Percentiles rank a stretch among this genome's conserved stretches.
phyloP scores from a whole-genome alignment of 1,140 invertebrate genomes.

The Aplysia californica region DNA sequence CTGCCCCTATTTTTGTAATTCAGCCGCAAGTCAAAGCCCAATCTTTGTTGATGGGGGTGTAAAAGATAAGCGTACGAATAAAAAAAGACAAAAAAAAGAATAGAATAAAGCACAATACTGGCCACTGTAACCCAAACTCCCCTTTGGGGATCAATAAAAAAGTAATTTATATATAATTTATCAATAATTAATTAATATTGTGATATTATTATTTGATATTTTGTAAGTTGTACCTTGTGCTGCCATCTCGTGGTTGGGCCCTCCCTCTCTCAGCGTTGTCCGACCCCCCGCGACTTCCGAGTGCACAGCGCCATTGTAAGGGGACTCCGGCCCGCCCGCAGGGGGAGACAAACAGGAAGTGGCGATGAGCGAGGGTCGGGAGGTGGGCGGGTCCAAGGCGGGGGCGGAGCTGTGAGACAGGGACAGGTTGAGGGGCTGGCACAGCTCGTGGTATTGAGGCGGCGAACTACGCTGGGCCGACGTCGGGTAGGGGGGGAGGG shows the following conservation, averaged over 20 bases:
- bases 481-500: constrained; percentile 20
- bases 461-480: constrained; percentile 31
- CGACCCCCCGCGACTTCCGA: constrained; percentile 12
- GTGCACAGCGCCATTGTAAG: constrained; percentile 33
- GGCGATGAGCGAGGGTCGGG: constrained; percentile 37
- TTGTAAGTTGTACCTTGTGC: background rate
- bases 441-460: background rate
- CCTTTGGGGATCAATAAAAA: too few relatives aligned
- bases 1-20: too few relatives aligned
- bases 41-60: too few relatives aligned
- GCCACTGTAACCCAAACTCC: too few relatives aligned
- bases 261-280: background rate
- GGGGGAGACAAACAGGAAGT: constrained; percentile 44
- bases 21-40: too few relatives aligned
- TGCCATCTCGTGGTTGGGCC: background rate
- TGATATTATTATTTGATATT: too few relatives aligned
- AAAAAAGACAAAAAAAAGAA: too few relatives aligned
- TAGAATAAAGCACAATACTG: too few relatives aligned
- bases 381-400: constrained; percentile 1
- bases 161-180: too few relatives aligned
- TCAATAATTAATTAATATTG: too few relatives aligned
- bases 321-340: constrained; percentile 42
- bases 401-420: constrained; percentile 37
- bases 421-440: constrained; percentile 56
- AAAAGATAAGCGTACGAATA: too few relatives aligned